phyloP scores from a whole-genome alignment of 2,797 vertebrate species.

The Acanthopagrus latus region DNA sequence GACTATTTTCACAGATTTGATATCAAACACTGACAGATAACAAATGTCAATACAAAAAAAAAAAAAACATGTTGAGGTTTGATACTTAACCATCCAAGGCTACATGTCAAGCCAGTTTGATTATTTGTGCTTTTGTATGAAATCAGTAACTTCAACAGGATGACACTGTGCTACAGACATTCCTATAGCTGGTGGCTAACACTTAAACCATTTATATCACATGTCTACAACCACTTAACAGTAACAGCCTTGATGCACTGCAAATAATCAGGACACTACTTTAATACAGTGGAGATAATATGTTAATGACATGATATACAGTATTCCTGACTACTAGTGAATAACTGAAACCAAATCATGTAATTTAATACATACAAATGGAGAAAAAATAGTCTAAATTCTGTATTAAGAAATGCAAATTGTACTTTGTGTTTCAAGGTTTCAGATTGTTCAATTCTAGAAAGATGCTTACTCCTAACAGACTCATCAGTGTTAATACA shows the following conservation, averaged over 20 bases:
- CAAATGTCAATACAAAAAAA: background rate
- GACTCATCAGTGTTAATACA: too few species aligned
- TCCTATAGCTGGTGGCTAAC: background rate
- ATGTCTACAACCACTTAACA: background rate
- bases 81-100: background rate
- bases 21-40: background rate
- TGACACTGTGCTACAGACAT: background rate
- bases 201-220: background rate
- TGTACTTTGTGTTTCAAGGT: background rate
- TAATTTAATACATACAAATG: constrained; percentile 19
- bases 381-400: constrained; percentile 23
- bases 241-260: background rate
- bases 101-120: background rate
- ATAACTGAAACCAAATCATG: constrained; percentile 8
- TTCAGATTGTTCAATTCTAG: background rate
- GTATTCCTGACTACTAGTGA: constrained; percentile 10
- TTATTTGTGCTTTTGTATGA: background rate
- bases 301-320: background rate
- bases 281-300: background rate
- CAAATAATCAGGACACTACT: background rate
- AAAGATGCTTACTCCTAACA: too few species aligned
- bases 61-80: background rate
- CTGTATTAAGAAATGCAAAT: constrained; percentile 15
- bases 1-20: background rate
- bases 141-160: background rate